Evolutionary conservation across 2,113 vertebrate genomes (phyloP), one percentile per base, ranked within the genome.

Genomic region (Equus quagga): DNA sequence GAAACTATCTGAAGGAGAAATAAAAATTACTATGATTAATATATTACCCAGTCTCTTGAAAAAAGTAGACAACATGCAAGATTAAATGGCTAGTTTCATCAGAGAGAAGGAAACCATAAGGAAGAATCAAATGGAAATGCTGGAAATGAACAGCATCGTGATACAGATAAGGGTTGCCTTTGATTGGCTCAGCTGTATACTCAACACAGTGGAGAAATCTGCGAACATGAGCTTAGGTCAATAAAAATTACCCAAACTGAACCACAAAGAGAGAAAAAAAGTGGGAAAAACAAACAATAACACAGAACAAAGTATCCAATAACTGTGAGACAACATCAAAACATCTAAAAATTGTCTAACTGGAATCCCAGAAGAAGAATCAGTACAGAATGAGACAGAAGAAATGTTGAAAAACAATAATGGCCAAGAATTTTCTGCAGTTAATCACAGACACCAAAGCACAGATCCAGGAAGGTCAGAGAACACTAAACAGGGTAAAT

Each of bases 21-120:
- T 92, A 65, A 41, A 78, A n/a, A 69, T 95, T 24, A 73, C 9
- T 80, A 28, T 58, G 75, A 80, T 58, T 95, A 90, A 93, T 56
- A 46, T 58, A 75, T 81, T 62, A 15, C 8, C 28, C 2, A 75
- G 1, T 26, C 3, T 86, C 56, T 26, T 2, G 5, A 54, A 90
- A 85, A 85, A 86, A n/a, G 28, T 79, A 8, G 6, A 72, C 21
- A 36, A 7, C 15, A 9, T 65, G 69, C 24, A 83, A 56, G 18
- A 36, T 49, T 85, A 82, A 33, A 65, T 76, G 33, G 8, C 14
- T 58, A 46, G 15, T 70, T 94, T 92, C 62, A 85, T 56, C 0
- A 24, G 33, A 78, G 31, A 72, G 54, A 81, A 89, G 69, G 18
- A 19, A 44, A 76, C 3, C 15, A 12, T 33, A 75, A 56, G 6